Percentiles rank a stretch among this genome's conserved stretches.
These are phyloP conservation scores for Cichladusa arquata DNA, from an alignment of 2,113 vertebrate species.

Conservation along the genomic window DNA sequence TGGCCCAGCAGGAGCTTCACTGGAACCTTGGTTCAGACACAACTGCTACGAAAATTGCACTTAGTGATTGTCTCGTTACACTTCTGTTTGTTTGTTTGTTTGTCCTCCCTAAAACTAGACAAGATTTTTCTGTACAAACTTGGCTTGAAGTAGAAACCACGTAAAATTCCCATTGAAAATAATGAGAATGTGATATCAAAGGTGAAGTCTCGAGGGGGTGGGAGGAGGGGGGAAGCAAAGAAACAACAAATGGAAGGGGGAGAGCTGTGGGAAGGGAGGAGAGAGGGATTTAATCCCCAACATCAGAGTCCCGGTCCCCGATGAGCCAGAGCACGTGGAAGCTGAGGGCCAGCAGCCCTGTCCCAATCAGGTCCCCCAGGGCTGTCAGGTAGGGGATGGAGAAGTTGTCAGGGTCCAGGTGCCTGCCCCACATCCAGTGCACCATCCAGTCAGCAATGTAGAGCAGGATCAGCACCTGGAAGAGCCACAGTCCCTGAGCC, in stretches of 20 bases:
- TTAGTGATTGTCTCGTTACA: constrained; percentile 75
- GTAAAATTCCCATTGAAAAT: constrained; percentile 94
- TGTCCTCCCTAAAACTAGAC: constrained; percentile 65
- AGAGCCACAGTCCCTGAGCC: neutral
- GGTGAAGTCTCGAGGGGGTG: constrained; percentile 44
- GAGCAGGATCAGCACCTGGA: constrained; percentile 93
- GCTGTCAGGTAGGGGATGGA: constrained; percentile 98
- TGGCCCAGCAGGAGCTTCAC: neutral
- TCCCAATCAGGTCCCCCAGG: constrained; percentile 94
- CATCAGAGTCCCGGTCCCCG: constrained; percentile 89
- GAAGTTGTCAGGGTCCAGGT: constrained; percentile 98
- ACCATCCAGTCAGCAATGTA: constrained; percentile 99
- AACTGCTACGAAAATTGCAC: constrained; percentile 73
- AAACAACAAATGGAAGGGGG: neutral
- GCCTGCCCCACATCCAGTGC: constrained; percentile 98
- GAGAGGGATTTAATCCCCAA: constrained; percentile 81
- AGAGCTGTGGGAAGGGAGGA: neutral
- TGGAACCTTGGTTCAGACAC: neutral
- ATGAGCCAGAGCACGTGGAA: constrained; percentile 97
- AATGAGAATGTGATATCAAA: constrained; percentile 87
- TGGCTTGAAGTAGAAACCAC: constrained; percentile 75
- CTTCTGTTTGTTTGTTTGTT: neutral
- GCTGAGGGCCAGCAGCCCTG: constrained; percentile 94
- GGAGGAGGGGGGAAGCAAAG: constrained; percentile 45
- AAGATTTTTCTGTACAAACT: constrained; percentile 64